Conservation (phyloP, 2,888 invertebrate species). For the Polydrusus pterygomalis region DNA sequence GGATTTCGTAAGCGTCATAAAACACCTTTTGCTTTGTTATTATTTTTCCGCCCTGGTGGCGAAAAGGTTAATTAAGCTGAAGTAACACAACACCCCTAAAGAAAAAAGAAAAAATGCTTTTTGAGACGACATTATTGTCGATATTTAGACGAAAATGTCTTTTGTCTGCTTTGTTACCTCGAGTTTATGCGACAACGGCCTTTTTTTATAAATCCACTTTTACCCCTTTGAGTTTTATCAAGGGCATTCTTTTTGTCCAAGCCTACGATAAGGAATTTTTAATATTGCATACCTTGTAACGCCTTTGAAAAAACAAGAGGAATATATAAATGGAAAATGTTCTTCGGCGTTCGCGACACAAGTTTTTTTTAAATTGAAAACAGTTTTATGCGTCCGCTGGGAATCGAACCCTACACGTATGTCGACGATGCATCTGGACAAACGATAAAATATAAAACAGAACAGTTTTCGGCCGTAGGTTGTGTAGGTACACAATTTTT, state of each 20-base stretch:
- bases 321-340: no score
- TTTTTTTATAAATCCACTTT: background rate
- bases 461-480: no score
- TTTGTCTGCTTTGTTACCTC: background rate
- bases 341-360: no score
- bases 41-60: conserved; percentile 2
- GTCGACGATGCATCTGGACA: no score
- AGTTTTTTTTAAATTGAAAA: no score
- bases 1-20: background rate
- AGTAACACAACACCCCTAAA: background rate
- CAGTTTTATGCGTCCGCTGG: no score
- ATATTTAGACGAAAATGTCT: background rate
- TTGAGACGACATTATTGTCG: background rate
- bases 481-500: no score
- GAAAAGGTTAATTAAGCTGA: background rate
- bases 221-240: background rate
- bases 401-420: no score
- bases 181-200: background rate
- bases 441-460: no score
- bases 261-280: background rate
- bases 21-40: background rate
- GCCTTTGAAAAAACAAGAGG: no score
- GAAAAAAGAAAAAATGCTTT: background rate
- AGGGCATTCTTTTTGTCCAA: background rate
- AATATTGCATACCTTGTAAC: no score